Conservation (phyloP, 2,113 vertebrate genomes). For the Thymallus thymallus region DNA sequence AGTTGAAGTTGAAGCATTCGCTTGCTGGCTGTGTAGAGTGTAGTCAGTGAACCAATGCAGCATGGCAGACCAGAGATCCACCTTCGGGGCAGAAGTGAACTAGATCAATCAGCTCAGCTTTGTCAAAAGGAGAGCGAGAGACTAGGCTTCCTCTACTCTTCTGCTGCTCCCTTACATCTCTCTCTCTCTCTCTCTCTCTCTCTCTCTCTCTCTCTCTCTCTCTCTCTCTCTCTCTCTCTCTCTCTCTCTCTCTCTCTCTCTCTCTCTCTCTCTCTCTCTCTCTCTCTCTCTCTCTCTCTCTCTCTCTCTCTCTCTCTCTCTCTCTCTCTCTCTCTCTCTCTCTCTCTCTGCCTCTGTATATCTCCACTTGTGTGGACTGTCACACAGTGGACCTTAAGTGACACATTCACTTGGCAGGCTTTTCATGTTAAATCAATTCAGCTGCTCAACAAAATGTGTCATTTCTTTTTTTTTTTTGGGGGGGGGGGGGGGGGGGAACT, state of each 20-base stretch:
- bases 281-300: not conserved
- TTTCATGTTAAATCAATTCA: conserved; percentile 5
- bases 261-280: conserved; percentile 1
- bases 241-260: conserved; percentile 22
- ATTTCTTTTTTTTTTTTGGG: too few species aligned
- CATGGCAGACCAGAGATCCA: conserved; percentile 26
- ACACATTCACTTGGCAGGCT: conserved; percentile 24
- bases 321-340: conserved; percentile 1
- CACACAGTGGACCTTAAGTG: conserved; percentile 23
- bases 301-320: conserved; percentile 24
- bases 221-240: conserved; percentile 9
- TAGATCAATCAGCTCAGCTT: conserved; percentile 68
- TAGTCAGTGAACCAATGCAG: conserved; percentile 27
- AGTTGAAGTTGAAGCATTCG: not conserved
- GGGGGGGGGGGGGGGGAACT: too few species aligned
- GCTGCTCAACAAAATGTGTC: not conserved
- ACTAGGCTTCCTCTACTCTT: not conserved
- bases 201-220: not conserved
- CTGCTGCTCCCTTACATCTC: conserved; percentile 26
- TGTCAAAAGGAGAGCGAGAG: conserved; percentile 42
- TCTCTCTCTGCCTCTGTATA: not conserved
- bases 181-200: conserved; percentile 3
- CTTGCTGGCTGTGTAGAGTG: conserved; percentile 16
- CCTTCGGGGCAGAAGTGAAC: conserved; percentile 61
- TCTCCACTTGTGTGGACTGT: conserved; percentile 13